A percentile compares a stretch with the other conserved stretches of the same genome.
phyloP scores from a whole-genome alignment of 2,888 invertebrate species.

The Morinoia aosen region DNA sequence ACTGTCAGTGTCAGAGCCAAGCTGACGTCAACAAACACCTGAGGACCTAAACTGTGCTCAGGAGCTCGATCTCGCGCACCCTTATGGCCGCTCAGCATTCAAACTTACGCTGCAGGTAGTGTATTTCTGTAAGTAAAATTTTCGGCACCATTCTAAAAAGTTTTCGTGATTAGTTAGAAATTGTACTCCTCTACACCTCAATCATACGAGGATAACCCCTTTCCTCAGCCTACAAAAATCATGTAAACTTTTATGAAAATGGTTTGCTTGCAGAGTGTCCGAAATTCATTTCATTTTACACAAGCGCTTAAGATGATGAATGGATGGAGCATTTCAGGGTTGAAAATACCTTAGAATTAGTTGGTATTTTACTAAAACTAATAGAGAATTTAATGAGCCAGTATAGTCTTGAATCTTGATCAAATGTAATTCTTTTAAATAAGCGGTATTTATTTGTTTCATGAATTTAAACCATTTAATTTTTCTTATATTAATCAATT shows the following conservation, averaged over 20 bases:
- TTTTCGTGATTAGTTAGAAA: background rate
- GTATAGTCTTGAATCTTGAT: background rate
- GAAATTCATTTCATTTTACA: too few relatives aligned
- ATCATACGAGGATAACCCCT: too few relatives aligned
- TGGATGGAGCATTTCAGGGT: too few relatives aligned
- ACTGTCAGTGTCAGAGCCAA: background rate
- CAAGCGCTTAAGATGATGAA: too few relatives aligned
- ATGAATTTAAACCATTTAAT: background rate
- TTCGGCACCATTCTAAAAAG: background rate
- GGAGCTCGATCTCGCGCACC: background rate
- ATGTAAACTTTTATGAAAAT: too few relatives aligned
- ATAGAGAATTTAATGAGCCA: background rate
- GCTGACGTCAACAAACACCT: background rate
- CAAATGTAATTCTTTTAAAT: background rate
- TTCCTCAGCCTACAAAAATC: background rate
- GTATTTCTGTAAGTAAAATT: background rate
- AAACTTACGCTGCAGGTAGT: background rate
- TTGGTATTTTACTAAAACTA: background rate
- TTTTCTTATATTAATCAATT: too few relatives aligned
- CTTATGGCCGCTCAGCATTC: background rate
- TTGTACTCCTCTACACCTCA: background rate
- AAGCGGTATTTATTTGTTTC: background rate
- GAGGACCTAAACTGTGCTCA: background rate
- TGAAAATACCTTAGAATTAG: too few relatives aligned
- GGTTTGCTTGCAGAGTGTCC: too few relatives aligned